These are phyloP conservation scores for Motacilla alba DNA, from an alignment of 2,113 vertebrate genomes.

Conservation along the genomic window DNA sequence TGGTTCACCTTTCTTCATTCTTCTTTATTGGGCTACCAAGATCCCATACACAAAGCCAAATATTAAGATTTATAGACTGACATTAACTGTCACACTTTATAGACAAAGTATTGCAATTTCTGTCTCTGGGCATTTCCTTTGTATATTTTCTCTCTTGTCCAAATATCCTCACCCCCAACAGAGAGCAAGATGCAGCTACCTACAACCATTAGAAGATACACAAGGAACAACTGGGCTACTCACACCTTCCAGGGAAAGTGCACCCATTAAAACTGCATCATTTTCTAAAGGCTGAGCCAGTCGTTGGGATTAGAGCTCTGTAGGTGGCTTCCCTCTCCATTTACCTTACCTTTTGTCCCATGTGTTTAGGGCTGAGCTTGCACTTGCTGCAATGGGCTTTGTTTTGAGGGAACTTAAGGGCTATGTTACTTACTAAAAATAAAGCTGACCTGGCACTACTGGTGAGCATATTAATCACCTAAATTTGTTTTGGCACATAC, in stretches of 20 bases:
- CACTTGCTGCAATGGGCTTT: not conserved
- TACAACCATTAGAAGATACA: not conserved
- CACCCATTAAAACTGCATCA: not conserved
- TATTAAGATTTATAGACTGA: not conserved
- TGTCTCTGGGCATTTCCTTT: not conserved
- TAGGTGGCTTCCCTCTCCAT: not conserved
- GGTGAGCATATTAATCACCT: not conserved
- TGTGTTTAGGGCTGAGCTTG: not conserved
- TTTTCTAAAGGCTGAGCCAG: not conserved
- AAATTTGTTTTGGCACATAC: conserved; percentile 24
- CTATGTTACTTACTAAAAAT: not conserved
- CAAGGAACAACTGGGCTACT: not conserved
- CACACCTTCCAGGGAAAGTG: not conserved
- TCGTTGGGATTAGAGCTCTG: not conserved
- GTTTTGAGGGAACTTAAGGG: not conserved
- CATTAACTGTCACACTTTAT: not conserved
- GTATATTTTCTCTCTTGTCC: not conserved
- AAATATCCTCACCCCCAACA: not conserved
- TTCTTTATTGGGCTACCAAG: not conserved
- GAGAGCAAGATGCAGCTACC: not conserved
- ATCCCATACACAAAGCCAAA: not conserved
- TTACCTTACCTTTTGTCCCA: not conserved
- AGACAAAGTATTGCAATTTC: not conserved
- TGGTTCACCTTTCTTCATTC: not conserved
- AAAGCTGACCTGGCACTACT: not conserved